These are phyloP conservation scores for Redunca redunca DNA, from an alignment of 2,113 vertebrate genomes.

Conservation along the genomic window DNA sequence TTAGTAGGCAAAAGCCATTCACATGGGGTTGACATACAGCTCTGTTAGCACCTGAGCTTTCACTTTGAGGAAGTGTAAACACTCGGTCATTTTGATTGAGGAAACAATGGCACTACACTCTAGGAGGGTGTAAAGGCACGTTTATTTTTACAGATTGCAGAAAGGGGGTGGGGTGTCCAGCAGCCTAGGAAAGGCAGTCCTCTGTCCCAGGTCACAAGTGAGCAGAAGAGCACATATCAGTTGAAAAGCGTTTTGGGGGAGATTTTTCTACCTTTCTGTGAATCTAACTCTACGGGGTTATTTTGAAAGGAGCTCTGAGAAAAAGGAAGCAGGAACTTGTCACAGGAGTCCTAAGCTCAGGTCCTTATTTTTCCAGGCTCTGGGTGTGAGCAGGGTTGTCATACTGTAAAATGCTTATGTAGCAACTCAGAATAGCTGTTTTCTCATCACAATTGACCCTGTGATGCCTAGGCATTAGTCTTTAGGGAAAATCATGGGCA, in stretches of 20 bases:
- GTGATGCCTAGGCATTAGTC: slow-evolving; percentile 22
- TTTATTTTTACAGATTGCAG: neutral
- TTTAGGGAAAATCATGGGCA: slow-evolving; percentile 8
- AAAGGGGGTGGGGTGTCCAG: neutral
- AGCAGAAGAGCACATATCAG: neutral
- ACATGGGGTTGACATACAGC: neutral
- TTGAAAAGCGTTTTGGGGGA: neutral
- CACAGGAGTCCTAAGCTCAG: neutral
- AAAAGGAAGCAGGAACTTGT: neutral
- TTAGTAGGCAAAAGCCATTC: neutral
- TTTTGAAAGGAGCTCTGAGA: neutral
- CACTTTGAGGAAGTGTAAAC: neutral
- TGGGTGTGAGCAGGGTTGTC: neutral
- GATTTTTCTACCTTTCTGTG: neutral
- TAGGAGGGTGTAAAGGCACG: neutral
- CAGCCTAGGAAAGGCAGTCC: neutral
- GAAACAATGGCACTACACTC: neutral
- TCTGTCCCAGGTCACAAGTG: neutral
- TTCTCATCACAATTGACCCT: slow-evolving; percentile 49
- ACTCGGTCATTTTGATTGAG: neutral
- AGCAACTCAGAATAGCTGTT: slow-evolving; percentile 24
- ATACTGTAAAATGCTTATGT: neutral
- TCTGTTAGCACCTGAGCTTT: neutral
- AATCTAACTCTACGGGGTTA: neutral
- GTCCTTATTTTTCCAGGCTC: neutral